Percentiles rank a stretch among this genome's conserved stretches.
Evolutionary conservation across 1,140 invertebrate genomes (phyloP).

Genomic region (Caenorhabditis inopinata): DNA sequence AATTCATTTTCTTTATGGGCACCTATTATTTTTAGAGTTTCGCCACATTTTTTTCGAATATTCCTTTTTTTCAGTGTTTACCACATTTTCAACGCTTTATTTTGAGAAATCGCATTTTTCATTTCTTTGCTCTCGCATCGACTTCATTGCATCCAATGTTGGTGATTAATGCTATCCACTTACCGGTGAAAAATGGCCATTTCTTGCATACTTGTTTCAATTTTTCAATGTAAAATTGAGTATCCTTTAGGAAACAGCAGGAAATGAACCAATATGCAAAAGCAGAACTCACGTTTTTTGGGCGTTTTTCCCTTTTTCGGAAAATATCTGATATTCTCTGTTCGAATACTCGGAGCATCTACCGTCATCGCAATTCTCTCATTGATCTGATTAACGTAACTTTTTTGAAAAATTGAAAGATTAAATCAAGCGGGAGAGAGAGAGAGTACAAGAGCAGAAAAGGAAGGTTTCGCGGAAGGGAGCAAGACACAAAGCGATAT

Average conservation of each 20-base stretch:
- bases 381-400: constrained; percentile 35
- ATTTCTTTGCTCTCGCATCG: not conserved
- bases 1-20: not conserved
- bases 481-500: constrained; percentile 4
- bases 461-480: not conserved
- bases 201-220: not conserved
- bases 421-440: too few species aligned
- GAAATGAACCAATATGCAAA: too few species aligned
- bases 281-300: constrained; percentile 32
- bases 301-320: constrained; percentile 44
- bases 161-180: not conserved
- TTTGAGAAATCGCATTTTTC: constrained; percentile 13
- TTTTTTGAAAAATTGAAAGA: not conserved
- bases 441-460: not conserved
- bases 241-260: too few species aligned
- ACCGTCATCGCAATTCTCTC: constrained; percentile 41
- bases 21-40: not conserved
- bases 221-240: too few species aligned
- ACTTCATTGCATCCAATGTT: not conserved
- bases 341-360: constrained; percentile 44
- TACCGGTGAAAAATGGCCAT: constrained; percentile 8
- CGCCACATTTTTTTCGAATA: not conserved
- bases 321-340: constrained; percentile 47
- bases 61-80: not conserved
- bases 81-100: not conserved